Conservation (phyloP, 2,888 invertebrate species). For the Congeria kusceri region DNA sequence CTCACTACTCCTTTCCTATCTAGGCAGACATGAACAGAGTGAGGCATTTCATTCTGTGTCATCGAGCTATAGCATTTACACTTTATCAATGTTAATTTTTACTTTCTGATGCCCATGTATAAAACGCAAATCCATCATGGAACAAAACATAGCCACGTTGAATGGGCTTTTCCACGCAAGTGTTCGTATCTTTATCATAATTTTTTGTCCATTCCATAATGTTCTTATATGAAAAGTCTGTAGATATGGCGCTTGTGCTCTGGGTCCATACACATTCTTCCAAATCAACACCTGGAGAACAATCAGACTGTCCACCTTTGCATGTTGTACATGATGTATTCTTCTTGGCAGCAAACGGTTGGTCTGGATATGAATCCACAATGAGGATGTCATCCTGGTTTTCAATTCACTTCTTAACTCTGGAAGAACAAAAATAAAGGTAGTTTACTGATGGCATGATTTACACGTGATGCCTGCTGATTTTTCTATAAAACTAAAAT, state of each 20-base stretch:
- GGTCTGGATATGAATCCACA: constrained; percentile 14
- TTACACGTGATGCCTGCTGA: no score
- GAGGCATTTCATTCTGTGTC: constrained; percentile 14
- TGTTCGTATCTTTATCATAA: constrained; percentile 9
- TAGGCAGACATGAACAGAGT: constrained; percentile 1
- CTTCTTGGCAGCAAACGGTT: constrained; percentile 1
- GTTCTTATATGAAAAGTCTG: constrained; percentile 14
- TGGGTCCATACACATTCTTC: background rate
- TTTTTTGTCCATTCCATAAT: constrained; percentile 19
- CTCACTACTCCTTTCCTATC: background rate
- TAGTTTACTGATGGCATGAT: no score
- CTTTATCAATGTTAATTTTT: background rate
- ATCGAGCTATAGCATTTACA: constrained; percentile 10
- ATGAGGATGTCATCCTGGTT: background rate
- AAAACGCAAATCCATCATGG: no score
- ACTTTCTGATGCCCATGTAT: background rate
- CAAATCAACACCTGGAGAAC: no score
- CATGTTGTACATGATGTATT: background rate
- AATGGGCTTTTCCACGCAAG: constrained; percentile 12
- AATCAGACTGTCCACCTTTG: background rate
- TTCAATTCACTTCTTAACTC: background rate
- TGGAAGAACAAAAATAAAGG: no score
- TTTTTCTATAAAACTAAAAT: no score
- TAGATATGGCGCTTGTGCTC: background rate
- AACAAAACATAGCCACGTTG: constrained; percentile 15